Base-by-base conservation (phyloP, 2,113 vertebrate species). In the Falcunculus frontatus region DNA sequence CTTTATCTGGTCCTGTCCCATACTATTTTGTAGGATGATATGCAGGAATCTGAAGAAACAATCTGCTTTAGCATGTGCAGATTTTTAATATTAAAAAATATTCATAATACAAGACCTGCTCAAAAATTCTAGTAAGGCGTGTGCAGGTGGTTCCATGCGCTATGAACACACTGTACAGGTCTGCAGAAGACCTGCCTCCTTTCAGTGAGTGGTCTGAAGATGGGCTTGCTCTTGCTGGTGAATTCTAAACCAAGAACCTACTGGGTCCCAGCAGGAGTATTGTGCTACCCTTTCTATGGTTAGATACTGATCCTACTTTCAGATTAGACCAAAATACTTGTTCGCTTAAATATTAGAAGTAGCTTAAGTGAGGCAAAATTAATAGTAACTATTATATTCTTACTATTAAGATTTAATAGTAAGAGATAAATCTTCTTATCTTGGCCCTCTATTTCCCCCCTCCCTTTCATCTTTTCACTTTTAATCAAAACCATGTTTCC, bases 361-460 rank as follows among this genome's bases (percentile, higher is more conserved):
- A 85, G 14, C 9, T 70, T 50, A 78, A 75, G 22, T 33, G 5
- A 70, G 6, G 16, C 13, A 59, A 75, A 86, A 64, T 37, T 29
- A 55, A 33, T 8, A 76, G 16, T 20, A 75, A 49, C 3, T 64
- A 37, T 37, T 60, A 37, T 60, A 12, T 12, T 37, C 35, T 60
- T 60, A 37, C 23, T 27, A 59, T 26, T 37, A 37, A 37, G 57
- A 86, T 64, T 44, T 29, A 68, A n/a, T 13, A 80, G 14, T 18
- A 67, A 53, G 2, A 64, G 44, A 26, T 19, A 18, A 16, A 35
- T 22, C 32, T 46, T 70, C 4, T 4, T 50, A 1, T 70, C 23
- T 80, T 0, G 0, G 12, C n/a, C 6, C 6, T 80, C 27, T 65
- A 3, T n/a, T 74, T 77, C 5, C 5, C 8, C 12, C 6, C 3